Evolutionary conservation across 2,797 vertebrate genomes (phyloP).

Genomic region (Labroides dimidiatus): DNA sequence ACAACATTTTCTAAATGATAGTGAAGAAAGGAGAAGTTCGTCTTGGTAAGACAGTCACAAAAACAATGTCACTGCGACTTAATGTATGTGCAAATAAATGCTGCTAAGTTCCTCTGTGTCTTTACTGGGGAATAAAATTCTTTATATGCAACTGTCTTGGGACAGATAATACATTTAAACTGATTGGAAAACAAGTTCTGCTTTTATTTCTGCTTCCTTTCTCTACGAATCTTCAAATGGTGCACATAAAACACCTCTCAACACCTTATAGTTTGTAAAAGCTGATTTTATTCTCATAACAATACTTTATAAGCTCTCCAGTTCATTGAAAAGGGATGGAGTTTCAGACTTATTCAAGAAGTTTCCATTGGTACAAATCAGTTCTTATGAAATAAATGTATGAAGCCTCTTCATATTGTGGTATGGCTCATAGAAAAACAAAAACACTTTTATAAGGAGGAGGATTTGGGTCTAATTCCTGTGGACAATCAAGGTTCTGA

Average conservation of each 20-base stretch:
- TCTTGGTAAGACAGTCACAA: slow-evolving; percentile 19
- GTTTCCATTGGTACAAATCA: slow-evolving; percentile 20
- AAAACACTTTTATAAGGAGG: not conserved
- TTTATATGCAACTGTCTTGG: slow-evolving; percentile 21
- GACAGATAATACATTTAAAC: slow-evolving; percentile 29
- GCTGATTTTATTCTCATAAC: not conserved
- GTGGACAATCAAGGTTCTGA: too few species aligned
- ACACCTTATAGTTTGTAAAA: not conserved
- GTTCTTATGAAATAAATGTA: slow-evolving; percentile 22
- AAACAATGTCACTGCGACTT: slow-evolving; percentile 1
- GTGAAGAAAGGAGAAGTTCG: slow-evolving; percentile 18
- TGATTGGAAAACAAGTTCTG: slow-evolving; percentile 20
- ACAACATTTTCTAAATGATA: slow-evolving; percentile 6
- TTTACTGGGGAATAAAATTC: slow-evolving; percentile 23
- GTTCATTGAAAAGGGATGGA: not conserved
- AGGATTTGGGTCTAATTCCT: too few species aligned
- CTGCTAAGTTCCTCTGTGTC: slow-evolving; percentile 9
- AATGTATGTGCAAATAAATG: slow-evolving; percentile 10
- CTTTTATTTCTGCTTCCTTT: slow-evolving; percentile 23
- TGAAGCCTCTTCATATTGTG: not conserved
- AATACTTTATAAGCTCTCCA: not conserved
- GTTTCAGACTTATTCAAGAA: not conserved
- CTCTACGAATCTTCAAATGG: not conserved
- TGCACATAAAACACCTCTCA: not conserved
- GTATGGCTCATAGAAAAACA: not conserved